Evolutionary conservation across 2,113 vertebrate species (phyloP), one percentile per base, ranked within the genome.

Genomic region (Boleophthalmus pectinirostris): DNA sequence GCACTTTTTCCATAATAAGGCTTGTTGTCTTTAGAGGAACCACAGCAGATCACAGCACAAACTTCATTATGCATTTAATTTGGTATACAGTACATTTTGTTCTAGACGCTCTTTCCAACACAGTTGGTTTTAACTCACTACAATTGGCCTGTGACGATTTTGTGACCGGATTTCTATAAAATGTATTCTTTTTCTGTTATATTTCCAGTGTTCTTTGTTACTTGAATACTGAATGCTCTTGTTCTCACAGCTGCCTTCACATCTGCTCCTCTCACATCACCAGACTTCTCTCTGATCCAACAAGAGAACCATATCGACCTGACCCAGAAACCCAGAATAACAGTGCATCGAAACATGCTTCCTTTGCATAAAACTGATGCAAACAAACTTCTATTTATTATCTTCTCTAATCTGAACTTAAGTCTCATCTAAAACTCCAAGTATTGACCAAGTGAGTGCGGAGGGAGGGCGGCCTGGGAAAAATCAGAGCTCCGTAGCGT

Each of bases 381-480:
- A 70, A 82, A 82, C 66, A 49, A 85, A 56, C 5, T 16, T 12
- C 57, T 61, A 25, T 67, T 74, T 63, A 24, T 78, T 74, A 69
- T 61, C 66, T 69, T 63, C 33, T 33, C 68, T 80, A 74, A 77
- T 74, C 79, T 24, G 77, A 61, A 68, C 77, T 86, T 15, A 33
- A 65, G 45, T 75, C 25, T 23, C 23, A 72, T 57, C 69, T 78
- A 56, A 85, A 81, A 85, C 73, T 78, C 70, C 79, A 83, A 87
- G 80, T 83, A 80, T 85, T 84, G 81, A 75, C 76, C 80, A 43
- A 10, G 65, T 24, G 78, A 72, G 65, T 24, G 69, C 77, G 79
- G 72, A 86, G 83, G 87, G 82, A 86, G 83, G 87, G 82, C 84
- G 85, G 84, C 80, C 84, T 85, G 89, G 87, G 88, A 88, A 88